Evolutionary conservation across 2,888 invertebrate genomes (phyloP), one percentile per base, ranked within the genome.

Genomic region (Glaucopsyche alexis): DNA sequence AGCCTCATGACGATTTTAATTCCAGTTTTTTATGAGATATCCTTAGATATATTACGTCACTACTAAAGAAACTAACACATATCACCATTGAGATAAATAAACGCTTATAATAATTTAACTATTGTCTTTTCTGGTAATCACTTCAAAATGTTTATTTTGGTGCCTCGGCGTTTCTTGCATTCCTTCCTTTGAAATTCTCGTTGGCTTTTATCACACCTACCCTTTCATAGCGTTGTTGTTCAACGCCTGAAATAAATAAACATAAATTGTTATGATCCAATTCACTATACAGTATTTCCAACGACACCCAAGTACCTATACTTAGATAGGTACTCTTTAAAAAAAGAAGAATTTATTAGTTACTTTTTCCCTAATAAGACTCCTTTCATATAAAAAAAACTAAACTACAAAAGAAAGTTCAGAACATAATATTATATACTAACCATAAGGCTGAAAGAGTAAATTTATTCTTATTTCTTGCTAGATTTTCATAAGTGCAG

Each of bases 181-280:
- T 49, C 47, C n/a, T 14, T 69, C 47, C 69, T 49, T 49, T 47
- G 69, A 47, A 69, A 19, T 49, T 29, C 19, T 29, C 47, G 29
- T 69, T 69, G 2, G 47, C 69, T 47, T 19, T 69, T 49, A 69
- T 69, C 19, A 69, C 69, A 29, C 69, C 47, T 49, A 69, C 69
- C 69, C 69, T 69, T 69, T 69, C 47, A 69, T 49, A 69, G 69
- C 69, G 69, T 69, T 47, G 45, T 47, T 47, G 49, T 69, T 69
- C 47, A 69, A 69, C 69, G 69, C 69, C 69, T 69, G 69, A 29
- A 66, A 66, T 42, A 42, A 66, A 66, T 66, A 42, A 42, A 66
- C 16, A 66, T 29, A 5, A n/a, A 40, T 64, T 38, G 19, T 14
- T 64, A 38, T 16, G n/a, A 16, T 52, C 29, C 4, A n/a, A n/a